A percentile compares a stretch with the other conserved stretches of the same genome.
These are phyloP conservation scores for Calidris pygmaea DNA, from an alignment of 2,113 vertebrate genomes.

Conservation along the genomic window DNA sequence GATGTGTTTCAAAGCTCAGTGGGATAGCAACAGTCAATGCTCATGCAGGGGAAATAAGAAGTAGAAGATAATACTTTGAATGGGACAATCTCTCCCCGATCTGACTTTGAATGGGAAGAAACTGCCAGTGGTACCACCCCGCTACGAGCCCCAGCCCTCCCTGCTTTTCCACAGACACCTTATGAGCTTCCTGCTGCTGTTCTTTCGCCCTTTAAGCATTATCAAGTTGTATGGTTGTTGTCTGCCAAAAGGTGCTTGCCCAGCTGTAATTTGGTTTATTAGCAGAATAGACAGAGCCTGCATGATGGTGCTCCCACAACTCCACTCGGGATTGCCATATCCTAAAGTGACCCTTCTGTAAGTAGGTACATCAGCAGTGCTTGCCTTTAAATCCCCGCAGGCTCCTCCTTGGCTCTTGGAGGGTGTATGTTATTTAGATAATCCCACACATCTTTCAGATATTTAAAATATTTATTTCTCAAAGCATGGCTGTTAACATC, in stretches of 20 bases:
- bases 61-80: neutral
- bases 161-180: neutral
- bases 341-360: neutral
- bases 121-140: neutral
- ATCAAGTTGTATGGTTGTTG: neutral
- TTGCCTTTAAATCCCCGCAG: fast-evolving
- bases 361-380: neutral
- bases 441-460: neutral
- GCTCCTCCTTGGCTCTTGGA: neutral
- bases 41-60: neutral
- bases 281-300: neutral
- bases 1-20: neutral
- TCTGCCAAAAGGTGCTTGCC: neutral
- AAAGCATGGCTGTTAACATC: neutral
- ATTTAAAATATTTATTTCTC: neutral
- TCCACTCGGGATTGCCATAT: neutral
- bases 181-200: neutral
- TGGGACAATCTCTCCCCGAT: neutral
- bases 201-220: neutral
- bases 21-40: neutral
- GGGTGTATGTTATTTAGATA: neutral
- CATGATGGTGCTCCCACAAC: neutral
- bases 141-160: neutral
- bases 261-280: neutral
- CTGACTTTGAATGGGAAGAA: neutral